Evolutionary conservation across 2,888 invertebrate species (phyloP).

Genomic region (Amphipoea oculea): DNA sequence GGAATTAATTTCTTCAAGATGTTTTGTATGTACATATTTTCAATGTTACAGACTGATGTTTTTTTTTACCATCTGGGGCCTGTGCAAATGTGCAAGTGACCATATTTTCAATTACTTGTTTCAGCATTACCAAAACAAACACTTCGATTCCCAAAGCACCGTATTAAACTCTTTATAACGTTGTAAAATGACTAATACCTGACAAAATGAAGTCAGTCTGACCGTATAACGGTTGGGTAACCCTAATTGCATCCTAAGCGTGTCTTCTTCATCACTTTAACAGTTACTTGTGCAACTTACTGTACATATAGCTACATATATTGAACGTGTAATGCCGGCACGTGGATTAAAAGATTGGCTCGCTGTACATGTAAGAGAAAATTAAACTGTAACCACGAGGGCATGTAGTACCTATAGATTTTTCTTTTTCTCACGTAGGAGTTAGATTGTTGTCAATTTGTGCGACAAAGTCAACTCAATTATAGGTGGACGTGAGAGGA

Average conservation of each 20-base stretch:
- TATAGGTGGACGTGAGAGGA: slow-evolving; percentile 18
- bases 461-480: slow-evolving; percentile 29
- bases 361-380: slow-evolving; percentile 39
- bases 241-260: slow-evolving; percentile 56
- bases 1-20: not conserved
- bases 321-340: slow-evolving; percentile 39
- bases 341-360: slow-evolving; percentile 52
- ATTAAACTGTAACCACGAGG: slow-evolving; percentile 45
- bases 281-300: slow-evolving; percentile 49
- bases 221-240: slow-evolving; percentile 53
- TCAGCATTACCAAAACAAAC: slow-evolving; percentile 18
- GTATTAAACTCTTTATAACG: not conserved
- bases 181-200: slow-evolving; percentile 52
- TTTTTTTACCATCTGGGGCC: not conserved
- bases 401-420: not conserved
- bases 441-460: slow-evolving; percentile 25
- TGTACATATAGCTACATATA: slow-evolving; percentile 13
- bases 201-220: slow-evolving; percentile 36
- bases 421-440: slow-evolving; percentile 18
- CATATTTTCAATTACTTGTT: not conserved
- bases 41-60: not conserved
- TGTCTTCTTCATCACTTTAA: slow-evolving; percentile 46
- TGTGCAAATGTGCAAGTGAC: not conserved
- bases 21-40: not conserved
- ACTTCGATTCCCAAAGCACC: slow-evolving; percentile 8